These are phyloP conservation scores for Carabus problematicus DNA, from an alignment of 2,888 invertebrate genomes.

Conservation along the genomic window DNA sequence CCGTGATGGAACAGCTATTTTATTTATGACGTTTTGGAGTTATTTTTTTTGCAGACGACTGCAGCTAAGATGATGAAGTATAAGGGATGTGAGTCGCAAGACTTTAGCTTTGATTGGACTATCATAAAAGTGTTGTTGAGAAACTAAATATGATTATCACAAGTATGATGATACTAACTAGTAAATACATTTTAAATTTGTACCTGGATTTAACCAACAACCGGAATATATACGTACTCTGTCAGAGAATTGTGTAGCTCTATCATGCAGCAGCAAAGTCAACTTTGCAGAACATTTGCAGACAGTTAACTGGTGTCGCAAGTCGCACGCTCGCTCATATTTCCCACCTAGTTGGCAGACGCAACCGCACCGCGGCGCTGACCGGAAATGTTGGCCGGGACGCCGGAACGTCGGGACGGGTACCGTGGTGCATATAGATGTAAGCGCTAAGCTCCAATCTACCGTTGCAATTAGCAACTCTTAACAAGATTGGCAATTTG, in stretches of 20 bases:
- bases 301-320: not conserved
- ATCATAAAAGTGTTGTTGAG: not conserved
- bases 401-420: constrained; percentile 6
- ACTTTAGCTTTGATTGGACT: not conserved
- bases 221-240: not conserved
- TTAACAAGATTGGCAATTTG: constrained; percentile 59
- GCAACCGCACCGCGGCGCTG: not conserved
- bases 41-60: constrained; percentile 26
- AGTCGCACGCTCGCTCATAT: not conserved
- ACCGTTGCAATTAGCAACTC: constrained; percentile 57
- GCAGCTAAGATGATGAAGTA: constrained; percentile 1
- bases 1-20: constrained; percentile 23
- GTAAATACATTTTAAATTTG: too few relatives aligned
- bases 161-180: not conserved
- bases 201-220: too few relatives aligned
- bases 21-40: constrained; percentile 40
- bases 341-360: not conserved
- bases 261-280: not conserved
- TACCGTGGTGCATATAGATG: not conserved
- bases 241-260: not conserved
- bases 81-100: not conserved
- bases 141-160: not conserved
- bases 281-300: not conserved
- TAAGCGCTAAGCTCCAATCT: not conserved
- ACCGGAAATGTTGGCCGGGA: not conserved